A percentile compares a stretch with the other conserved stretches of the same genome.
phyloP scores from a whole-genome alignment of 2,113 vertebrate genomes.

The Neodon shergylaensis region DNA sequence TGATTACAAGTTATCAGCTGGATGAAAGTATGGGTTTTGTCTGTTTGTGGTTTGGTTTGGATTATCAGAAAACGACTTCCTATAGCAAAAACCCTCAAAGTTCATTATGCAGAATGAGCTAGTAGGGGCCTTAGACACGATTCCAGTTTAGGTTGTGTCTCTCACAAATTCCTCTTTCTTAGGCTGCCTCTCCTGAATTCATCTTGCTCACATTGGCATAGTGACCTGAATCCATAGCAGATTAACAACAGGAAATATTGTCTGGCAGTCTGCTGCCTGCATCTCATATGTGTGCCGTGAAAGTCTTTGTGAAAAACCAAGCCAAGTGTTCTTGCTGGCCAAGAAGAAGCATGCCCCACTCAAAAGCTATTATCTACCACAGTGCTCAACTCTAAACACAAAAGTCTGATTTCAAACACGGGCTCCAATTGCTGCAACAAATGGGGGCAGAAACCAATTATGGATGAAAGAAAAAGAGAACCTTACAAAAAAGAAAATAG shows the following conservation, averaged over 20 bases:
- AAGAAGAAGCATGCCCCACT: constrained; percentile 1
- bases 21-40: background rate
- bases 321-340: constrained; percentile 9
- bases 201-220: background rate
- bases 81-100: background rate
- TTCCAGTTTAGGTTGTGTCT: background rate
- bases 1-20: constrained; percentile 30
- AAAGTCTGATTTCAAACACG: constrained; percentile 61
- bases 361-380: constrained; percentile 57
- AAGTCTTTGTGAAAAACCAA: constrained; percentile 54
- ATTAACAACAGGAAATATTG: constrained; percentile 71
- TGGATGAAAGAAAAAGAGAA: background rate
- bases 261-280: constrained; percentile 9
- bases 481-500: background rate
- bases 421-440: constrained; percentile 55
- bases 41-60: background rate
- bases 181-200: constrained; percentile 34
- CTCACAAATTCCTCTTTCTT: background rate
- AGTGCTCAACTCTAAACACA: background rate
- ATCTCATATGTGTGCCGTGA: background rate
- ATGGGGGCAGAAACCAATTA: constrained; percentile 59
- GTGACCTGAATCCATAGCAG: constrained; percentile 41
- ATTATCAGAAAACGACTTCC: constrained; percentile 13
- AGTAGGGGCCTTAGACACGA: background rate
- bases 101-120: background rate